Evolutionary conservation across 1,140 invertebrate species (phyloP).

Genomic region (Drosophila pectinifera): DNA sequence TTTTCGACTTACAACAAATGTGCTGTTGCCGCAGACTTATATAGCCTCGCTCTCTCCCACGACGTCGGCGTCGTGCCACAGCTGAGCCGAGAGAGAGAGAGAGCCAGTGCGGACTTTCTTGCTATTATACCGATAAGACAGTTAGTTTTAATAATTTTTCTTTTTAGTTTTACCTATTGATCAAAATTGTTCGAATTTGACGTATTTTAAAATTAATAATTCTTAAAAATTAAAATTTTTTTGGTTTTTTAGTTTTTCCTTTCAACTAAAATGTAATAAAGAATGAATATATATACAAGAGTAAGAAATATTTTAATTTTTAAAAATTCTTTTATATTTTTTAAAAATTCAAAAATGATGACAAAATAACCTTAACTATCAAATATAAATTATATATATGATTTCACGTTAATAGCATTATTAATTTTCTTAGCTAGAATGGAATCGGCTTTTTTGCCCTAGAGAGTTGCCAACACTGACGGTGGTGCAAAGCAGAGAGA

Average conservation of each 20-base stretch:
- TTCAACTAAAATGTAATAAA: no score
- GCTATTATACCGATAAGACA: neutral
- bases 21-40: slow-evolving; percentile 11
- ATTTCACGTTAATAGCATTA: neutral
- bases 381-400: neutral
- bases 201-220: no score
- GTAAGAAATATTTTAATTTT: neutral
- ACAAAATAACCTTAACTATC: neutral
- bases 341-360: no score
- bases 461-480: neutral
- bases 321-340: neutral
- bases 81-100: slow-evolving; percentile 11
- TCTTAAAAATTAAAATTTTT: no score
- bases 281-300: no score
- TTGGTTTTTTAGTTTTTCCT: neutral
- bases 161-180: no score
- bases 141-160: no score
- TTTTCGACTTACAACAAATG: slow-evolving; percentile 1
- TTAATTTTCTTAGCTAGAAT: neutral
- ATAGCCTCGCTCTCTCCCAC: slow-evolving; percentile 25
- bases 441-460: neutral
- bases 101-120: neutral
- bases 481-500: slow-evolving; percentile 5
- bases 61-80: slow-evolving; percentile 12
- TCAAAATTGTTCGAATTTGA: no score